Base-by-base conservation (phyloP, 1,140 invertebrate genomes). In the Drosophila takahashii region DNA sequence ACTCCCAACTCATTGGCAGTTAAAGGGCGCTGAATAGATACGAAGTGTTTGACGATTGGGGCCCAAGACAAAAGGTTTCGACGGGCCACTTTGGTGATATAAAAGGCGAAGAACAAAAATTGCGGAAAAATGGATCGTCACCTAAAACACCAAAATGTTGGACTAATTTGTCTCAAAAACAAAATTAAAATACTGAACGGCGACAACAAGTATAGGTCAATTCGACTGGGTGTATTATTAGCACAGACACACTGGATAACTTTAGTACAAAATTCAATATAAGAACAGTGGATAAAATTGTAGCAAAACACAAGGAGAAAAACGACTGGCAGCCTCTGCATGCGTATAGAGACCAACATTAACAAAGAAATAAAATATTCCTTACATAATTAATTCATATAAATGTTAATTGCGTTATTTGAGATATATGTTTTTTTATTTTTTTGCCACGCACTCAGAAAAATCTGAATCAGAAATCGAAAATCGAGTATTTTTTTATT, bases 131-230 rank as follows among this genome's bases (percentile, higher is more conserved):
- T 22, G 22, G 22, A 22, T 22, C 22, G 22, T 22, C 22, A 22
- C 22, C 22, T 22, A 22, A 22, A 22, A 22, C 22, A 27, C 18
- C 50, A 50, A 51, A 29, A 51, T 50, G 32, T 51, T 7, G n/a
- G 32, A 26, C 36, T 37, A 48, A 36, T 27, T 59, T 60, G 7
- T 50, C 45, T 7, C 57, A 60, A 59, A 9, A 48, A 60, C 32
- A 50, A 7, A 50, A 1, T 60, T 6, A 18, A 60, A 9, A 9
- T 26, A 37, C 18, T 2, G 44, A 47, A 59, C 42, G 27, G 2
- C 15, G 27, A 26, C 42, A 58, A 45, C 18, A 58, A 2, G 11
- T 50, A 18, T 59, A 3, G 57, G 44, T 39, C 44, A 37, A 59
- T 39, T 59, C n/a, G 44, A 50, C 44, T 48, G 29, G 29, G 16